Conservation (phyloP, 2,113 vertebrate species). For the Vulpes lagopus region DNA sequence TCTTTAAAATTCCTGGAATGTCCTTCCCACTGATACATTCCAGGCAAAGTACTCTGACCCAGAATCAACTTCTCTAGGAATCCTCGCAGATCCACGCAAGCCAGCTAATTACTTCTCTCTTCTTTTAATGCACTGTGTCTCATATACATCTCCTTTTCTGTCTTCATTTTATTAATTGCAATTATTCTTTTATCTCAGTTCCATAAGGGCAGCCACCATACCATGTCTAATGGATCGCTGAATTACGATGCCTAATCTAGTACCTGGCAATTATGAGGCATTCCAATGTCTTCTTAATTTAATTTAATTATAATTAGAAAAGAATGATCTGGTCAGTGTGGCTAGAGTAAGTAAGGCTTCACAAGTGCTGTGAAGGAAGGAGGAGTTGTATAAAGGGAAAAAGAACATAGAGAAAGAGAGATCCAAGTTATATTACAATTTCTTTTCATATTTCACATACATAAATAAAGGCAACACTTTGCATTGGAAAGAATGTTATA, state of each 20-base stretch:
- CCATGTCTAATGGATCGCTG: slow-evolving; percentile 42
- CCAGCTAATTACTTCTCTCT: slow-evolving; percentile 42
- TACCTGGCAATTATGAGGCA: slow-evolving; percentile 31
- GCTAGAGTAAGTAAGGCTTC: not conserved
- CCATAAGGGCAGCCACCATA: slow-evolving; percentile 18
- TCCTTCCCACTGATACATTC: not conserved
- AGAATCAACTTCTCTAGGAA: slow-evolving; percentile 38
- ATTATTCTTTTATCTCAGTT: slow-evolving; percentile 65
- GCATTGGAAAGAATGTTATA: slow-evolving; percentile 7
- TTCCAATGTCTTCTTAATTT: slow-evolving; percentile 19
- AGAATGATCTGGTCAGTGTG: not conserved
- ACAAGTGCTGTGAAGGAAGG: not conserved
- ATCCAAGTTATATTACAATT: not conserved
- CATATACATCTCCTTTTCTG: slow-evolving; percentile 4
- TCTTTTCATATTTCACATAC: not conserved
- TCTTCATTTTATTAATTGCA: slow-evolving; percentile 65
- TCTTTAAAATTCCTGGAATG: slow-evolving; percentile 26
- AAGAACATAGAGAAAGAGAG: not conserved
- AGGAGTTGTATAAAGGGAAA: not conserved
- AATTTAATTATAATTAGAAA: slow-evolving; percentile 66
- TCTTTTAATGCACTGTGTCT: not conserved
- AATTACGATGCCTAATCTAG: slow-evolving; percentile 50
- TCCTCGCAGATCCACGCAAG: not conserved
- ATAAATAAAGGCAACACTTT: slow-evolving; percentile 40
- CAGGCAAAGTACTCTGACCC: slow-evolving; percentile 1